phyloP scores from a whole-genome alignment of 2,888 invertebrate genomes.

The Lochmaea crataegi region DNA sequence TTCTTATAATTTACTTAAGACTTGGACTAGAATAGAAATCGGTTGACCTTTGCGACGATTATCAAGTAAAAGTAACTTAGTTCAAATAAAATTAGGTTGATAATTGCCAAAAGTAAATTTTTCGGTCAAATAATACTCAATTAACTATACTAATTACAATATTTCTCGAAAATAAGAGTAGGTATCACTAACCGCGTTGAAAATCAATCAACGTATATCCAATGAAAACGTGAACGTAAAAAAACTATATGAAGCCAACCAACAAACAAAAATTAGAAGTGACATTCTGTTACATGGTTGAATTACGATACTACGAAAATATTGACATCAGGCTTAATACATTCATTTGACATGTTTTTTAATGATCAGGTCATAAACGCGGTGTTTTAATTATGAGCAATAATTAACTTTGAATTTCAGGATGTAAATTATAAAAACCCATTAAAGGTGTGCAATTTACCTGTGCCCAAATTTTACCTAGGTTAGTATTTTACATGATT shows the following conservation, averaged over 20 bases:
- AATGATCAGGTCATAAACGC: neutral
- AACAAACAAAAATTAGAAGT: neutral
- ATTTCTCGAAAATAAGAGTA: neutral
- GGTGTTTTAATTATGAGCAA: neutral
- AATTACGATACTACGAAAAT: slow-evolving; percentile 4
- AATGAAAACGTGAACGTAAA: neutral
- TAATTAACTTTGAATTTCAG: neutral
- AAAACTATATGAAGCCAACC: neutral
- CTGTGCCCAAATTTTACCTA: too few relatives aligned
- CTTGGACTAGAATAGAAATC: too few relatives aligned
- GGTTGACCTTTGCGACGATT: too few relatives aligned
- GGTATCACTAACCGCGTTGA: neutral
- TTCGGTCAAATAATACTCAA: too few relatives aligned
- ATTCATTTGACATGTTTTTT: neutral
- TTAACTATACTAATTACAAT: neutral
- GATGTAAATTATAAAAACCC: neutral
- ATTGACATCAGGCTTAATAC: neutral
- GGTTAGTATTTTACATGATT: too few relatives aligned
- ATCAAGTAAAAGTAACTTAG: too few relatives aligned
- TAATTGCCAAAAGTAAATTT: too few relatives aligned
- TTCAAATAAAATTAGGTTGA: too few relatives aligned
- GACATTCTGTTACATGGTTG: slow-evolving; percentile 5
- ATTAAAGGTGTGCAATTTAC: too few relatives aligned
- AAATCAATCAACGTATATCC: neutral
- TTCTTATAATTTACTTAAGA: too few relatives aligned